phyloP scores from a whole-genome alignment of 1,140 invertebrate species.

The Drosophila pandora region DNA sequence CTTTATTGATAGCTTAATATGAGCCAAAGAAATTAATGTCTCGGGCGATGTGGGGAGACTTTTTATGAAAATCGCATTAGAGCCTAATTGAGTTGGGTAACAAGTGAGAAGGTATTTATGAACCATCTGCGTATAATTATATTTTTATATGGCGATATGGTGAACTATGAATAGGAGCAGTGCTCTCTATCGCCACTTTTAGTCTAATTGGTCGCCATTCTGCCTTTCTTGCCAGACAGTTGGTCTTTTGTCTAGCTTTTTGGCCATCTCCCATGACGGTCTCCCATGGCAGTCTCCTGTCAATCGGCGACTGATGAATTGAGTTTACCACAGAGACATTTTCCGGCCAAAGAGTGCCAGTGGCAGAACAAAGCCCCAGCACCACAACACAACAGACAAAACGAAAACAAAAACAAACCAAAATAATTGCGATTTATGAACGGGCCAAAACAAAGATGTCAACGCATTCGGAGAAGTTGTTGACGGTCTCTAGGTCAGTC shows the following conservation, averaged over 20 bases:
- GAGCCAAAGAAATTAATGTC: conserved; percentile 30
- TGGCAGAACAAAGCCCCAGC: conserved; percentile 23
- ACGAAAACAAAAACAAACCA: conserved; percentile 32
- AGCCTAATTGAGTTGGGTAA: conserved; percentile 4
- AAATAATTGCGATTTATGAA: conserved; percentile 45
- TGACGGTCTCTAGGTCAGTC: conserved; percentile 49
- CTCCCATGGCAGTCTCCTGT: conserved; percentile 50
- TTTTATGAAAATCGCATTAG: conserved; percentile 6
- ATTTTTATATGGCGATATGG: not conserved
- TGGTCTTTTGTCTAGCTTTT: conserved; percentile 29
- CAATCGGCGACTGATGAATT: conserved; percentile 67
- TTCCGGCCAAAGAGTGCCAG: conserved; percentile 35
- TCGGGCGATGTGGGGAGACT: conserved; percentile 17
- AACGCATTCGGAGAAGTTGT: conserved; percentile 37
- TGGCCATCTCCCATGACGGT: conserved; percentile 15
- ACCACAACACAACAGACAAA: not conserved
- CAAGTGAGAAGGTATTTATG: not conserved
- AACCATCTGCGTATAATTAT: conserved; percentile 1
- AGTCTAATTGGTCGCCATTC: conserved; percentile 41
- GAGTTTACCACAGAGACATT: conserved; percentile 42
- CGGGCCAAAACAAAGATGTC: conserved; percentile 44
- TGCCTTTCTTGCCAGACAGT: conserved; percentile 31
- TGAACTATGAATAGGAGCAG: conserved; percentile 23
- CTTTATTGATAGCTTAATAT: conserved; percentile 24
- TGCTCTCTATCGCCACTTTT: conserved; percentile 27